These are phyloP conservation scores for Tipula helvola DNA, from an alignment of 2,888 invertebrate species.

Conservation along the genomic window DNA sequence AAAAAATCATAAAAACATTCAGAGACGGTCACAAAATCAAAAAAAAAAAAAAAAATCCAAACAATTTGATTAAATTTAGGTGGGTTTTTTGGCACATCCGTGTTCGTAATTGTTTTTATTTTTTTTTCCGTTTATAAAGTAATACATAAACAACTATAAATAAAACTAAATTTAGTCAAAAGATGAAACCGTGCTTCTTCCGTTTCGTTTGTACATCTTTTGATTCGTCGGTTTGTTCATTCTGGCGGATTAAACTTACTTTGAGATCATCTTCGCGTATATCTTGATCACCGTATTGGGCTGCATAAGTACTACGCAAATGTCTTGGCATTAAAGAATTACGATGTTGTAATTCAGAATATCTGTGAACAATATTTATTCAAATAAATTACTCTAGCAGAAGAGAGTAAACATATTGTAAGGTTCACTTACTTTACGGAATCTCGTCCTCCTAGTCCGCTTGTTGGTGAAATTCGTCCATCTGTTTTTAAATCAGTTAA, in stretches of 20 bases:
- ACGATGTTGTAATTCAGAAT: constrained; percentile 62
- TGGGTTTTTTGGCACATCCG: not conserved
- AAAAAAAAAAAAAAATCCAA: not conserved
- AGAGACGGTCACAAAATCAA: not conserved
- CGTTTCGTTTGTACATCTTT: not conserved
- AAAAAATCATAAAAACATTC: constrained; percentile 10
- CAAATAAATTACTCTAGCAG: not conserved
- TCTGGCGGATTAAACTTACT: constrained; percentile 33
- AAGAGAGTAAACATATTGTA: too few relatives aligned
- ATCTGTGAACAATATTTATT: constrained; percentile 20
- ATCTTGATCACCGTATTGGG: constrained; percentile 54
- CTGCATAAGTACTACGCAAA: constrained; percentile 72
- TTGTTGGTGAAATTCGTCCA: constrained; percentile 35
- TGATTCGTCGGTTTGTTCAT: not conserved
- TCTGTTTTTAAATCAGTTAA: constrained; percentile 53
- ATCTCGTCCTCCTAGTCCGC: constrained; percentile 24
- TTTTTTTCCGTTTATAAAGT: not conserved
- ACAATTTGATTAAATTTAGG: not conserved
- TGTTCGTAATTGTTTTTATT: not conserved
- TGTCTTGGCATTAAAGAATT: constrained; percentile 78
- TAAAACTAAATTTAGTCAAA: constrained; percentile 10
- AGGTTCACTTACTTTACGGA: constrained; percentile 21
- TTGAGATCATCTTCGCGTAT: constrained; percentile 54
- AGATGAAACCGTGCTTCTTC: not conserved
- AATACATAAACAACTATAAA: not conserved